Conservation (phyloP, 2,113 vertebrate species). For the Pseudorasbora parva region DNA sequence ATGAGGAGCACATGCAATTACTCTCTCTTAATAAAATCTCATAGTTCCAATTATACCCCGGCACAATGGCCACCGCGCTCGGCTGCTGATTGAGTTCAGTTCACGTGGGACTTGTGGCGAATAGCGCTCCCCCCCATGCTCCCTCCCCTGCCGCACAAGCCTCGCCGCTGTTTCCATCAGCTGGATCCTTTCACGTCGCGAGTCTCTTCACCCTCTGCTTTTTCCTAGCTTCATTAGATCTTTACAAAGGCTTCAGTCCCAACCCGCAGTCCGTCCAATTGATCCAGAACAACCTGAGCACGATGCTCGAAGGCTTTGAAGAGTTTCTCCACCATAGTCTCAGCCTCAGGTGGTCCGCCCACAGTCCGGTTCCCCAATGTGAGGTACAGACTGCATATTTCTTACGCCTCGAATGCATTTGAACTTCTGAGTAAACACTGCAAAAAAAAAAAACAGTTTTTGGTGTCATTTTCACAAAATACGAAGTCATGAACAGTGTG, state of each 20-base stretch:
- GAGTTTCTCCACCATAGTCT: not conserved
- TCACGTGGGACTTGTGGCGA: conserved; percentile 65
- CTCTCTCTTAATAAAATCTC: conserved; percentile 83
- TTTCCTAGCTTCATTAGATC: conserved; percentile 41
- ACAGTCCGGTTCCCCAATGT: not conserved
- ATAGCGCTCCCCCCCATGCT: conserved; percentile 57
- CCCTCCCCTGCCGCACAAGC: conserved; percentile 47
- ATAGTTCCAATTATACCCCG: conserved; percentile 77
- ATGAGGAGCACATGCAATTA: conserved; percentile 81
- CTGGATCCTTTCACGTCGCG: conserved; percentile 35
- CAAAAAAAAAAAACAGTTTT: no score
- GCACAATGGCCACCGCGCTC: conserved; percentile 75
- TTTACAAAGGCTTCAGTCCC: conserved; percentile 42
- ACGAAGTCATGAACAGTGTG: not conserved
- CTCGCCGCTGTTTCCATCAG: conserved; percentile 37
- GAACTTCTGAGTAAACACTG: not conserved
- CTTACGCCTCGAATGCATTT: not conserved
- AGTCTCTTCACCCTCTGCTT: conserved; percentile 50
- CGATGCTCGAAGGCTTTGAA: conserved; percentile 54
- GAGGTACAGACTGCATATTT: not conserved
- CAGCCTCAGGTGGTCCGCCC: not conserved
- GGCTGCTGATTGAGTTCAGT: conserved; percentile 79
- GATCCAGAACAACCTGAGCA: conserved; percentile 61
- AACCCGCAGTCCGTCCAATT: conserved; percentile 61
- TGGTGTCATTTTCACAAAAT: no score